A percentile compares a stretch with the other conserved stretches of the same genome.
phyloP scores from a whole-genome alignment of 2,888 invertebrate species.

The Lasioglossum figueresi region DNA sequence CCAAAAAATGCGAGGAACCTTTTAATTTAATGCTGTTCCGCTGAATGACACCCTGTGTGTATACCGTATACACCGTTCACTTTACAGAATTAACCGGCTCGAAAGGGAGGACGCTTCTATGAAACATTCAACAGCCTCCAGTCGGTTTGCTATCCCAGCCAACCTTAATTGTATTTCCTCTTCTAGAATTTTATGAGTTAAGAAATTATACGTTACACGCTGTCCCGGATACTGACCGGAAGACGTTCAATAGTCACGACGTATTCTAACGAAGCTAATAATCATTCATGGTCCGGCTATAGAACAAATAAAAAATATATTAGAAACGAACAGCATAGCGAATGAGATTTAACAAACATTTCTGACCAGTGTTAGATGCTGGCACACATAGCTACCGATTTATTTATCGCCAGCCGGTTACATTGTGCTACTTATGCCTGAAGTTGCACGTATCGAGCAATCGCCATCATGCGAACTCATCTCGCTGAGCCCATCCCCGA shows the following conservation, averaged over 20 bases:
- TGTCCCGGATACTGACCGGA: neutral
- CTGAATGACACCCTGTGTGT: slow-evolving; percentile 1
- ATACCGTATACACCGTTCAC: neutral
- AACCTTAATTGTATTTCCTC: slow-evolving; percentile 2
- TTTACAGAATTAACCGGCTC: neutral
- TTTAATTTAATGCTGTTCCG: slow-evolving; percentile 47
- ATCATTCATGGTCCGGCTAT: neutral
- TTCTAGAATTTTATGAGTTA: neutral
- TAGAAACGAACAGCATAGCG: neutral
- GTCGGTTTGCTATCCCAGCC: neutral
- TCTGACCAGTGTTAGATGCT: neutral
- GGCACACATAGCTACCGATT: neutral
- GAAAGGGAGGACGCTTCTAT: neutral
- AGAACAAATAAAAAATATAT: neutral
- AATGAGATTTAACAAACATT: neutral
- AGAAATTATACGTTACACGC: neutral
- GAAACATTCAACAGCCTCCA: slow-evolving; percentile 7
- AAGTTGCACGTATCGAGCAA: slow-evolving; percentile 58
- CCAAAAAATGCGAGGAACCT: slow-evolving; percentile 40
- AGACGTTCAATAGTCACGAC: neutral
- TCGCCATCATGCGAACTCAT: slow-evolving; percentile 56
- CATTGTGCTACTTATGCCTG: slow-evolving; percentile 38
- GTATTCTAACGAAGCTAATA: neutral
- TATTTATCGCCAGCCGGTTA: neutral
- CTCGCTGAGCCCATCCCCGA: slow-evolving; percentile 50